Evolutionary conservation across 1,140 invertebrate species (phyloP), one percentile per base, ranked within the genome.

Genomic region (Pomacea maculata): DNA sequence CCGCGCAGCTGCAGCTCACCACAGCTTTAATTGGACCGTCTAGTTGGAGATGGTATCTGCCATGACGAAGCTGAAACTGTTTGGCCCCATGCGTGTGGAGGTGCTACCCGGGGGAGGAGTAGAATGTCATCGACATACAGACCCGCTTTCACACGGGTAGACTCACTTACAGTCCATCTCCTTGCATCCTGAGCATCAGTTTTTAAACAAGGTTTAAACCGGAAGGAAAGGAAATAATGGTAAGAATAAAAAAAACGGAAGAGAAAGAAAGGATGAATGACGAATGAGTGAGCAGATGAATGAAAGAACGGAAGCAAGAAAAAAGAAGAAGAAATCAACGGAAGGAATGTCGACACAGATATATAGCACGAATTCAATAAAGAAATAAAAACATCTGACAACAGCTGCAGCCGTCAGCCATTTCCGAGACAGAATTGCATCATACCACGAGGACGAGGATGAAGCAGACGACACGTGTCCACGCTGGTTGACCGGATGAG

Each of bases 91-190:
- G 57, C 57, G 57, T 17, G 57, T 8, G 61, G 29, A 45, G 7
- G 61, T 65, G 63, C 34, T 57, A 29, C 17, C 34, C 21, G 25
- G 17, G 29, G 63, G n/a, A 21, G 29, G 25, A 19, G 2, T 25
- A 10, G 45, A 63, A 61, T 64, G 15, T 64, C 54, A 29, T 19
- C 29, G 63, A 65, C 54, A 65, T 15, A 65, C 54, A 78, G n/a
- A 67, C 54, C 21, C 25, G 34, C 21, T 64, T 29, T 25, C 25
- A 78, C 21, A 10, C 15, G 29, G 76, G 71, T 19, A 78, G 75
- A 82, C 25, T 71, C 45, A 78, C n/a, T 71, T n/a, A 78, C 75
- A 57, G 10, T 73, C 21, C 3, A 61, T 61, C 57, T 61, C 57
- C 11, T 17, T 61, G n/a, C n/a, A n/a, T n/a, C n/a, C n/a, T n/a